phyloP scores from a whole-genome alignment of 1,140 invertebrate species.

The Drosophila tristis region DNA sequence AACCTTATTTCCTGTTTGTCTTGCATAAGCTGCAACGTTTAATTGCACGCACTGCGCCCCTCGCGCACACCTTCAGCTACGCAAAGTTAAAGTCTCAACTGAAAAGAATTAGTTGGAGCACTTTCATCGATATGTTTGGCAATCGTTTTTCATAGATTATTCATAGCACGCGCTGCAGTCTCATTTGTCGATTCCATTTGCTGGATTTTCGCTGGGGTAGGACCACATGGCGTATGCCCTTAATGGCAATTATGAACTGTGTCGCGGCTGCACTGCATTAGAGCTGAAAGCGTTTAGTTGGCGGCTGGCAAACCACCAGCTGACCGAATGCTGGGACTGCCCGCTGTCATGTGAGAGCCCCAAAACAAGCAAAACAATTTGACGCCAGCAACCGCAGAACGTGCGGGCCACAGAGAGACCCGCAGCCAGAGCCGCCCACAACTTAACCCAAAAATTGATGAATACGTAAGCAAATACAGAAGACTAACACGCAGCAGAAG shows the following conservation, averaged over 20 bases:
- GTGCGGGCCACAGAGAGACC: conserved; percentile 41
- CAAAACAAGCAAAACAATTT: conserved; percentile 80
- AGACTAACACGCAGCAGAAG: conserved; percentile 54
- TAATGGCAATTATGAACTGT: conserved; percentile 75
- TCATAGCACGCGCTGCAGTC: conserved; percentile 44
- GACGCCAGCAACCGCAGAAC: conserved; percentile 78
- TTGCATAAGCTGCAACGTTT: conserved; percentile 79
- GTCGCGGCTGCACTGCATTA: conserved; percentile 56
- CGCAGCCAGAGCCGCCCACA: conserved; percentile 50
- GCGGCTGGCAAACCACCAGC: conserved; percentile 52
- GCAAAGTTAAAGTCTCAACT: no score
- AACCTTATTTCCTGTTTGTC: conserved; percentile 80
- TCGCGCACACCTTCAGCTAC: conserved; percentile 31
- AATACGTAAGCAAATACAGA: conserved; percentile 79
- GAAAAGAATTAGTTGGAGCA: conserved; percentile 6
- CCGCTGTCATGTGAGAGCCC: conserved; percentile 76
- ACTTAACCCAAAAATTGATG: conserved; percentile 81
- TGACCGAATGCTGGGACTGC: conserved; percentile 68
- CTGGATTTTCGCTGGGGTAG: conserved; percentile 4
- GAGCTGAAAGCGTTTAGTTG: conserved; percentile 76
- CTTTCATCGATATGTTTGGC: neutral
- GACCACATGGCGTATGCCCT: conserved; percentile 65
- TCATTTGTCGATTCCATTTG: conserved; percentile 52
- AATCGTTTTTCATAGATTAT: conserved; percentile 20
- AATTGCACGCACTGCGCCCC: conserved; percentile 64